Evolutionary conservation across 2,113 vertebrate genomes (phyloP), one percentile per base, ranked within the genome.

Genomic region (Rhizomys pruinosus): DNA sequence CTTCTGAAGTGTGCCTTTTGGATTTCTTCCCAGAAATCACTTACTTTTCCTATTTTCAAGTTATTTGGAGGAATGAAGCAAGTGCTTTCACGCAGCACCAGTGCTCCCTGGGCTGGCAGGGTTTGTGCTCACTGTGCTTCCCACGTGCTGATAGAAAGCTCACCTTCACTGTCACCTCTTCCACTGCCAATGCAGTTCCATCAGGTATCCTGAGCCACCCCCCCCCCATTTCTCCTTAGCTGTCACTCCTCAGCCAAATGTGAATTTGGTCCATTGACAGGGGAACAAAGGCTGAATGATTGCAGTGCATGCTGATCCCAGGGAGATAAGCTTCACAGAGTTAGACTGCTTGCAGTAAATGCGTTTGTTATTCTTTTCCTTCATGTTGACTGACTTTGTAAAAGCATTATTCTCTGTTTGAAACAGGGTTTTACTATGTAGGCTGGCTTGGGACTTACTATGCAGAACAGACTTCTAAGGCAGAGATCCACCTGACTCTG

Each of bases 21-120:
- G 90, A 87, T 91, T 87, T 96, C 84, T 91, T 94, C 96, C 95
- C 90, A 95, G 95, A 91, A 95, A 34, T 91, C 47, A 52, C 71
- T 94, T 80, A 84, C 80, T 81, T 94, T 85, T 71, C 39, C 73
- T 59, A 32, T 73, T 90, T 66, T 76, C 89, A 74, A 57, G 39
- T 94, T 61, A 72, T 90, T 69, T 89, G 76, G 91, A 95, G 39
- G 82, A 84, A 84, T 9, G 73, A 84, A 92, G n/a, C 32, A 27
- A 44, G 47, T 16, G 29, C 93, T 92, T 92, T 94, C 86, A 88
- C 68, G 63, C 47, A 44, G 42, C 0, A 12, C 96, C 93, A 90
- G 79, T 3, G 3, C 17, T 76, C 82, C 19, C 55, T 22, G 59
- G 55, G 71, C 52, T 32, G 12, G 72, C n/a, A 72, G 85, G 44